Evolutionary conservation across 2,888 invertebrate species (phyloP).

Genomic region (Drosophila longiperda): DNA sequence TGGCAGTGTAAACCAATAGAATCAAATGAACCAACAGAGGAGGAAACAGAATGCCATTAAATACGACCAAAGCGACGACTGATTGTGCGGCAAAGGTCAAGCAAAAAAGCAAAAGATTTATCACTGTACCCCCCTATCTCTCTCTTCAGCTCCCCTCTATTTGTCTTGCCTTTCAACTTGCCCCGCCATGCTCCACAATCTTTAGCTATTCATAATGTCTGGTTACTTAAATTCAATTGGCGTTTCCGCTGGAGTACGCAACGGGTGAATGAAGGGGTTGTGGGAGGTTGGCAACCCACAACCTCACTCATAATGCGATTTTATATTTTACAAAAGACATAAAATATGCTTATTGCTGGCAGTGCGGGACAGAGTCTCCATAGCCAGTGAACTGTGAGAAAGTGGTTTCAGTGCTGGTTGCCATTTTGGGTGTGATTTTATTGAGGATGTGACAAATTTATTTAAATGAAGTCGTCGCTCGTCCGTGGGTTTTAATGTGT

Average conservation of each 20-base stretch:
- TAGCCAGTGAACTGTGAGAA: conserved; percentile 27
- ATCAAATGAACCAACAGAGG: conserved; percentile 37
- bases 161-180: not conserved
- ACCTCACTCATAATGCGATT: conserved; percentile 66
- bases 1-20: conserved; percentile 61
- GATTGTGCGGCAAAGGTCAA: conserved; percentile 68
- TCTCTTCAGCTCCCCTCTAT: not conserved
- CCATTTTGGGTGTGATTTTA: conserved; percentile 56
- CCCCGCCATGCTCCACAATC: conserved; percentile 17
- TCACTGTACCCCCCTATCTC: not conserved
- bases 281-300: conserved; percentile 1
- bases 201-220: conserved; percentile 46
- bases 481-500: conserved; percentile 60
- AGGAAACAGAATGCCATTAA: conserved; percentile 51
- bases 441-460: conserved; percentile 77
- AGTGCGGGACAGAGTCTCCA: conserved; percentile 13
- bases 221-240: conserved; percentile 79
- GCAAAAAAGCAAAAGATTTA: conserved; percentile 29
- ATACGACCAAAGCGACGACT: conserved; percentile 38
- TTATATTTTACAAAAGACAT: conserved; percentile 63
- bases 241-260: conserved; percentile 69
- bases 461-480: conserved; percentile 71
- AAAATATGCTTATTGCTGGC: conserved; percentile 69
- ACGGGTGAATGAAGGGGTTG: not conserved
- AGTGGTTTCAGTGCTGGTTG: conserved; percentile 40